Evolutionary conservation across 2,888 invertebrate genomes (phyloP), one percentile per base, ranked within the genome.

Genomic region (Eupithecia tripunctaria): DNA sequence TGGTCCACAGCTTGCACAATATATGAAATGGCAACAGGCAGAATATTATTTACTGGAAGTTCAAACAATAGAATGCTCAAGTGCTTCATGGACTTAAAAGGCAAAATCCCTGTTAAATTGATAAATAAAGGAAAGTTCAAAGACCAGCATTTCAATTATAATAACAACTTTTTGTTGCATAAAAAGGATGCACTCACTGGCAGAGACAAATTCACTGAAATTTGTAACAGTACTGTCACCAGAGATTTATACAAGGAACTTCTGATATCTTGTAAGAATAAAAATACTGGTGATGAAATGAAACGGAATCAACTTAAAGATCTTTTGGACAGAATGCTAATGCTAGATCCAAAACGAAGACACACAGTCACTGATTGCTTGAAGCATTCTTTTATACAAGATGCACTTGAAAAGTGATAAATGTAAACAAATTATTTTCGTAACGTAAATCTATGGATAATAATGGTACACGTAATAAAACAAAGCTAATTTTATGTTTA

Each of bases 1-100:
- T 99, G 99, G 99, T 99, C 99, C 43, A 97, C 98, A 21, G 99
- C 98, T n/a, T 99, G 99, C 87, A 99, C 99, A 47, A 97, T 99
- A 81, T 99, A 97, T 90, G 99, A 99, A 94, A 90, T 99, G 83
- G 99, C 99, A 88, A 99, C 99, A 5, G 99, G 99, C 38, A 98
- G 97, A 93, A 99, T 99, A 80, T 96, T 99, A 94, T 99, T 99
- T 88, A 97, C 99, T 71, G 99, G 99, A 70, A 98, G 98, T 90
- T 98, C 98, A 7, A 99, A 99, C 93, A 99, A 99, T 91, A 98
- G 97, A 94, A 99, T 99, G 99, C 95, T 99, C 75, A 99, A 99
- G 92, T 97, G 97, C 92, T 98, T 99, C 90, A 99, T 99, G 99
- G 99, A 99, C 86, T 94, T 99, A 60, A 99, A 99, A 90, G 99